Evolutionary conservation across 2,888 invertebrate species (phyloP).

Genomic region (Lithophane leautieri): DNA sequence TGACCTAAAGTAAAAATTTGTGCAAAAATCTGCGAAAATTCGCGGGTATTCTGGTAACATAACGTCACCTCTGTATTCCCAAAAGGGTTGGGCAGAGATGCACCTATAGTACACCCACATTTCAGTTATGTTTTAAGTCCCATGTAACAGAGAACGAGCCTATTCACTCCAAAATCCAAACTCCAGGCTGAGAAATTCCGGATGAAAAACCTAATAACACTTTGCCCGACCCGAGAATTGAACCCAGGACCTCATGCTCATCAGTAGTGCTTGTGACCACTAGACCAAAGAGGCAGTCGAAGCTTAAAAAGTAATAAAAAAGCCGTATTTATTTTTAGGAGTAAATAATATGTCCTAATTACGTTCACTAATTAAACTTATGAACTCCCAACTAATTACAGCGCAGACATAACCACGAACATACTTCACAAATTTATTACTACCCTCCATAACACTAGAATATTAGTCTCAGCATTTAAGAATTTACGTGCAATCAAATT

Average conservation of each 20-base stretch:
- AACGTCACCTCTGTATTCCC: no score
- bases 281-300: background rate
- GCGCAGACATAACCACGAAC: conserved; percentile 21
- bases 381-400: conserved; percentile 31
- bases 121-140: background rate
- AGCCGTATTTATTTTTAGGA: background rate
- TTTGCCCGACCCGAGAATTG: background rate
- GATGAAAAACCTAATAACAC: no score
- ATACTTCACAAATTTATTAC: conserved; percentile 53
- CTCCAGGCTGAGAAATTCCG: no score
- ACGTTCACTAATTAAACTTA: conserved; percentile 34
- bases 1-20: no score
- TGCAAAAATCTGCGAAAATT: no score
- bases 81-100: background rate
- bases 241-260: background rate
- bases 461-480: conserved; percentile 53
- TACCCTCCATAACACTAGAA: conserved; percentile 43
- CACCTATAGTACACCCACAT: background rate
- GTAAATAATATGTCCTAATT: conserved; percentile 19
- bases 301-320: background rate
- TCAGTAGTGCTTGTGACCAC: background rate
- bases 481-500: conserved; percentile 68
- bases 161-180: no score
- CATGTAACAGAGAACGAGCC: no score
- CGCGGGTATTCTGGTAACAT: no score